Evolutionary conservation across 2,888 invertebrate genomes (phyloP), one percentile per base, ranked within the genome.

Genomic region (Calameuta filiformis): DNA sequence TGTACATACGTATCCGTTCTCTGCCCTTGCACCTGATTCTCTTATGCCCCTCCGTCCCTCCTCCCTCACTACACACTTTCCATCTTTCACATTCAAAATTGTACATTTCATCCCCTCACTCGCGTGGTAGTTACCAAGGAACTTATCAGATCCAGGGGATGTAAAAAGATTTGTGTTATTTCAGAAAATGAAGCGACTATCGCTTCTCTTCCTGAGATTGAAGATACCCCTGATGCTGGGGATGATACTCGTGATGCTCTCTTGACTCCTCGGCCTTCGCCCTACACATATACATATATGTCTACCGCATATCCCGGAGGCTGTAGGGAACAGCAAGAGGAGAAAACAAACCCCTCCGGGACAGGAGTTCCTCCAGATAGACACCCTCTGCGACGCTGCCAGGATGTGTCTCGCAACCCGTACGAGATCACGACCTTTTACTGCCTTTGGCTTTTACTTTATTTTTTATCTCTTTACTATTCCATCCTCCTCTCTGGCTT

Each of bases 131-230:
- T 23, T 56, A 56, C 56, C 23, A 56, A 9, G 77, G 79, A 85
- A 81, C 84, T 87, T 88, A 87, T 86, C 88, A 80, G 85, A 85
- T 84, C 78, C 79, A 76, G 75, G 74, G 75, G 76, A 79, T 81
- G 84, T 87, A 84, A 87, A 88, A 88, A 87, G 85, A 83, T 85
- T 80, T 79, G 35, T 69, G 79, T 84, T 85, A 86, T 87, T 83
- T 82, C 84, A 79, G 83, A 87, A 86, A 86, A 87, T 85, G 86
- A 85, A 82, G 82, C 82, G 71, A 77, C 80, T 56, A 56, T 56
- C 56, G 23, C 56, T 9, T 23, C 56, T 23, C 23, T 56, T 23
- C 9, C 56, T 9, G 23, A 56, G 56, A 9, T 56, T 9, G 23
- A 56, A 56, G 56, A 56, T 23, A 56, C 56, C 23, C 23, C 9